These are phyloP conservation scores for Peromyscus californicus DNA, from an alignment of 2,113 vertebrate species.

Conservation along the genomic window DNA sequence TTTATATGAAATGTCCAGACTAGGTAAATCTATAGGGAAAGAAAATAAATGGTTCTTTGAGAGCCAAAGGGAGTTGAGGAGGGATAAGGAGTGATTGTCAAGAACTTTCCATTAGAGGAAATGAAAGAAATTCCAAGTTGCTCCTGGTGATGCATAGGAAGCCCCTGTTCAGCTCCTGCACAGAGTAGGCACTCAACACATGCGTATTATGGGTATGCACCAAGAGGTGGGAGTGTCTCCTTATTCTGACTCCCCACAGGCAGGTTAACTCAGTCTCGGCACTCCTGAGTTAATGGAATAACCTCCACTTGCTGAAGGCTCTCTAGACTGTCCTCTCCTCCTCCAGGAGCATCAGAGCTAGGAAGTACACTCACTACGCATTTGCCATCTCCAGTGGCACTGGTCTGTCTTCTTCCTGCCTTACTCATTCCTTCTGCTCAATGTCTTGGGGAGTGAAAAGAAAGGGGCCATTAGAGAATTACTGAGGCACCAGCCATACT, in stretches of 20 bases:
- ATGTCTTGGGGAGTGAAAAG: neutral
- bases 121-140: neutral
- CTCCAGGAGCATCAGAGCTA: neutral
- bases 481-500: fast-evolving
- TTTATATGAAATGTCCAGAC: neutral
- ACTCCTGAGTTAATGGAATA: neutral
- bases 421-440: neutral
- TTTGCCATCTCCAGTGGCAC: neutral
- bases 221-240: neutral
- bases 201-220: neutral
- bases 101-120: neutral
- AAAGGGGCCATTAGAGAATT: neutral
- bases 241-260: neutral
- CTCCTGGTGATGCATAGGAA: too few species aligned
- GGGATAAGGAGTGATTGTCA: neutral
- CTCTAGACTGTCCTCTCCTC: neutral
- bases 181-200: fast-evolving
- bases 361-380: fast-evolving
- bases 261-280: too few species aligned
- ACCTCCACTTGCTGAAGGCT: neutral
- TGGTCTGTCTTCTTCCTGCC: neutral
- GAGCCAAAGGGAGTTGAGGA: neutral
- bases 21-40: neutral
- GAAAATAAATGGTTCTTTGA: neutral
- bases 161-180: neutral